phyloP scores from a whole-genome alignment of 1,140 invertebrate species.

The Tenebrio molitor region DNA sequence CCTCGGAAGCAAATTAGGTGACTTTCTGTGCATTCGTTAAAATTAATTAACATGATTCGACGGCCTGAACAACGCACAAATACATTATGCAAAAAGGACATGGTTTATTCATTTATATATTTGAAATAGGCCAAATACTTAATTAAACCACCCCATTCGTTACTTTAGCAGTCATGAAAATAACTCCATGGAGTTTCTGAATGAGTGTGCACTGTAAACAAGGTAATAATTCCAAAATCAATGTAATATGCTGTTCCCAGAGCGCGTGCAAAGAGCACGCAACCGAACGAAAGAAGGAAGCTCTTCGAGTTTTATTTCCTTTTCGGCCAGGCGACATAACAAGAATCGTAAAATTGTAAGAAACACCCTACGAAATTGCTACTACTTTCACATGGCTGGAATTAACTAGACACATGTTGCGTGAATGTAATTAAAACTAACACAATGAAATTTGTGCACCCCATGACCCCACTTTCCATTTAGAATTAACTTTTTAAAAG shows the following conservation, averaged over 20 bases:
- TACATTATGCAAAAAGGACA: conserved; percentile 6
- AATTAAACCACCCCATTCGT: conserved; percentile 16
- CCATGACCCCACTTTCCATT: too few species aligned
- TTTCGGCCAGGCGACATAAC: conserved; percentile 8
- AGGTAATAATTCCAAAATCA: conserved; percentile 28
- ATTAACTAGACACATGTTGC: conserved; percentile 4
- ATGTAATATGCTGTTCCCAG: conserved; percentile 13
- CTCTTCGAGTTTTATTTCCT: conserved; percentile 21
- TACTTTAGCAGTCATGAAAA: conserved; percentile 21
- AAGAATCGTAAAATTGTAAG: conserved; percentile 13
- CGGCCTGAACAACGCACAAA: background rate
- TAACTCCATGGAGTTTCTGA: conserved; percentile 19
- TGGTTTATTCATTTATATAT: conserved; percentile 9
- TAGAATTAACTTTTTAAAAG: conserved; percentile 3
- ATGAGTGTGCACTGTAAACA: conserved; percentile 8
- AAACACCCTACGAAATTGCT: conserved; percentile 18
- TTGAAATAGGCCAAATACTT: conserved; percentile 4
- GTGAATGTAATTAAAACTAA: background rate
- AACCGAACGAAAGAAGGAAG: conserved; percentile 25
- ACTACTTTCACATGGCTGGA: background rate
- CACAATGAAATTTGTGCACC: too few species aligned
- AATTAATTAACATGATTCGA: conserved; percentile 17
- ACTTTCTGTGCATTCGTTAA: background rate
- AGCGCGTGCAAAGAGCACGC: conserved; percentile 22
- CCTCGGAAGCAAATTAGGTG: too few species aligned